Conservation (phyloP, 1,140 invertebrate genomes). For the Sarcophaga bullata region DNA sequence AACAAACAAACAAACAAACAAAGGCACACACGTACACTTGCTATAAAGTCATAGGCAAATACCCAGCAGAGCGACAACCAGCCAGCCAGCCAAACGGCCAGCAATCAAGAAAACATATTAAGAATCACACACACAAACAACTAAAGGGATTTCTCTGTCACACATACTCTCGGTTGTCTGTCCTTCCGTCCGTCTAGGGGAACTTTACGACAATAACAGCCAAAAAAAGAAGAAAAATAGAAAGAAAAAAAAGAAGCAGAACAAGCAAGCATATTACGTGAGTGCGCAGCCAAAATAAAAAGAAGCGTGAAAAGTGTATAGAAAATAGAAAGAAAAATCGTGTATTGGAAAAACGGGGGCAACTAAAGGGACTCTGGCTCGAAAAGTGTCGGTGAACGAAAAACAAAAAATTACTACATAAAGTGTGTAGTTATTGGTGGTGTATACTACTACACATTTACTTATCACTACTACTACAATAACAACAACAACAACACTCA, state of each 20-base stretch:
- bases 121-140: too few species aligned
- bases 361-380: background rate
- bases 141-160: too few species aligned
- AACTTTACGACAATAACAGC: background rate
- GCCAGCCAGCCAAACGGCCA: too few species aligned
- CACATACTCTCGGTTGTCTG: too few species aligned
- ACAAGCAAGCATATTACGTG: conserved; percentile 14
- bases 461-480: background rate
- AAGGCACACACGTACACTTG: background rate
- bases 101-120: too few species aligned
- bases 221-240: background rate
- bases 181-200: too few species aligned
- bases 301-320: background rate
- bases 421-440: too few species aligned
- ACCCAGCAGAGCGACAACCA: too few species aligned
- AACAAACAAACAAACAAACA: background rate
- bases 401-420: too few species aligned
- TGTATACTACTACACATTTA: too few species aligned
- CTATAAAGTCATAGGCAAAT: too few species aligned
- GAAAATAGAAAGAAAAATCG: background rate
- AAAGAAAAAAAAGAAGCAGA: background rate
- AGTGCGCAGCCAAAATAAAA: conserved; percentile 17
- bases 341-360: background rate
- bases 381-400: too few species aligned
- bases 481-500: background rate